phyloP scores from a whole-genome alignment of 2,797 vertebrate genomes.

The Austrolebias charrua region DNA sequence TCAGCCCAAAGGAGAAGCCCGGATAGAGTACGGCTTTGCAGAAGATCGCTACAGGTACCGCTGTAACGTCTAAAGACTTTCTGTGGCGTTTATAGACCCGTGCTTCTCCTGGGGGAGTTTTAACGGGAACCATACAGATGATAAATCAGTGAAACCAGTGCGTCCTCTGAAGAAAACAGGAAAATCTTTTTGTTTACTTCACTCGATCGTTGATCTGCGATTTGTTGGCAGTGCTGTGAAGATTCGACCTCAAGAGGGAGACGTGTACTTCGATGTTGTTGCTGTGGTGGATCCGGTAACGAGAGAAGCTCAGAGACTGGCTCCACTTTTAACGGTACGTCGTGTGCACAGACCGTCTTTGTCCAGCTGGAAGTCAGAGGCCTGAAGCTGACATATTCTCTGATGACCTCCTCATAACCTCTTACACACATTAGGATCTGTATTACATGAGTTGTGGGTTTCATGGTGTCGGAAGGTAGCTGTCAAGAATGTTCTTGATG shows the following conservation, averaged over 20 bases:
- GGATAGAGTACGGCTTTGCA: conserved; percentile 89
- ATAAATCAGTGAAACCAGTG: background rate
- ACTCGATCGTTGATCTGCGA: conserved; percentile 10
- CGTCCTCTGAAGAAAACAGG: background rate
- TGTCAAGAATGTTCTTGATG: too few relatives aligned
- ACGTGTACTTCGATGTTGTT: conserved; percentile 94
- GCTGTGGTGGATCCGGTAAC: conserved; percentile 94
- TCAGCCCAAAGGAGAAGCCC: conserved; percentile 93
- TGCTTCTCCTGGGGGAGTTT: background rate
- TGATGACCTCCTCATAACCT: too few relatives aligned
- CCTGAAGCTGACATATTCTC: too few relatives aligned
- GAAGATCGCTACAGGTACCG: conserved; percentile 91
- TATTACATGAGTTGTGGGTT: too few relatives aligned
- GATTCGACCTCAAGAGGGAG: conserved; percentile 88
- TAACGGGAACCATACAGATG: background rate
- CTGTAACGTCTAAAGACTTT: conserved; percentile 3
- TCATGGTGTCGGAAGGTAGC: too few relatives aligned
- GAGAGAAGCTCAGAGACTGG: conserved; percentile 92
- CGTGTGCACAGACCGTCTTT: background rate
- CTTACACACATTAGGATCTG: too few relatives aligned
- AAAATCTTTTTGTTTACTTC: conserved; percentile 1
- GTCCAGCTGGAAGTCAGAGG: conserved; percentile 1
- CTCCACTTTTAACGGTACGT: conserved; percentile 88
- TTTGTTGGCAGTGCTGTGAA: conserved; percentile 86
- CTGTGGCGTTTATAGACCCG: background rate